phyloP scores from a whole-genome alignment of 2,113 vertebrate species.

The Alaudala cheleensis region DNA sequence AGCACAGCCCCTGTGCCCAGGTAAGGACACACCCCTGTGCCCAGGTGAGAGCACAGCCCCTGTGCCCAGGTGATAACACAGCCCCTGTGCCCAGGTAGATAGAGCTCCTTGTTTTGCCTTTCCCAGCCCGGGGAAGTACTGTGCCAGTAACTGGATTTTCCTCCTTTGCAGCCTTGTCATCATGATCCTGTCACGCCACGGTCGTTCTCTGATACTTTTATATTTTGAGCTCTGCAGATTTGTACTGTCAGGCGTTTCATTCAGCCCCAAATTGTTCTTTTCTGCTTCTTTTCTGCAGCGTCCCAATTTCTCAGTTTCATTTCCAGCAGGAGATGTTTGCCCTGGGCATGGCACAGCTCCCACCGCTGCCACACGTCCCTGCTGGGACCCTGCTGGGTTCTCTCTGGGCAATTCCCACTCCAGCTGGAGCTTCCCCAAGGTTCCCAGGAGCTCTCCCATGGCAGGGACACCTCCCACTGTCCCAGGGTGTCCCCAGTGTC shows the following conservation, averaged over 20 bases:
- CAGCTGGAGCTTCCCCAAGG: too few relatives aligned
- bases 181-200: neutral
- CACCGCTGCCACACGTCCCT: rapidly evolving
- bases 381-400: rapidly evolving
- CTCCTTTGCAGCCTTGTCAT: neutral
- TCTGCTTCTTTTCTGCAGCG: neutral
- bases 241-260: neutral
- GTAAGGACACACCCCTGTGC: too few relatives aligned
- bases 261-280: neutral
- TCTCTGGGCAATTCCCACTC: too few relatives aligned
- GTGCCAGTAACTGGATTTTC: neutral
- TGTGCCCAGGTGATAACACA: too few relatives aligned
- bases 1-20: too few relatives aligned
- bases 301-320: neutral
- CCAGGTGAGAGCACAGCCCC: too few relatives aligned
- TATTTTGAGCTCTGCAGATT: neutral
- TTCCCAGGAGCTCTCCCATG: neutral
- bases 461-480: neutral
- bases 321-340: neutral
- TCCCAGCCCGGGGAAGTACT: neutral
- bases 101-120: too few relatives aligned
- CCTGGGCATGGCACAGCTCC: neutral
- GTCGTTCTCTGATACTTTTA: neutral
- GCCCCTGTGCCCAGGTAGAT: too few relatives aligned
- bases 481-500: neutral